Conservation (phyloP, 2,888 invertebrate species). For the Phymatocera aterrima region DNA sequence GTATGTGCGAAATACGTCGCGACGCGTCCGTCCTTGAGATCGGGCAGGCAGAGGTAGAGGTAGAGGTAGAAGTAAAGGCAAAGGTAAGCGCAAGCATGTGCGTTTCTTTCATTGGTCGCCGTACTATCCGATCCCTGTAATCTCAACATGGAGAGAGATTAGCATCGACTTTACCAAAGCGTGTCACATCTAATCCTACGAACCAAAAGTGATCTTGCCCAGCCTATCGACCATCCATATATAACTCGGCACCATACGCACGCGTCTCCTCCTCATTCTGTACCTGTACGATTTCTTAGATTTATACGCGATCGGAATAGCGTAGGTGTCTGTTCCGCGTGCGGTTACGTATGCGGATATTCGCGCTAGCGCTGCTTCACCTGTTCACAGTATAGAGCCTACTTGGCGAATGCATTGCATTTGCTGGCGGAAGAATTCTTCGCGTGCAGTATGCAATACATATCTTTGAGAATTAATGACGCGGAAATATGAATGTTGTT, state of each 20-base stretch:
- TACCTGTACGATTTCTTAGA: background rate
- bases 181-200: conserved; percentile 66
- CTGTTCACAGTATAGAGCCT: too few species aligned
- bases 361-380: too few species aligned
- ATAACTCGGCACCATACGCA: background rate
- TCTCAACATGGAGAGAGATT: conserved; percentile 72
- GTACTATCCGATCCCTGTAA: background rate
- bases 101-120: background rate
- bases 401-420: too few species aligned
- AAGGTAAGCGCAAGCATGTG: too few species aligned
- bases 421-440: too few species aligned
- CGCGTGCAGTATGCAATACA: too few species aligned
- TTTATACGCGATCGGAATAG: too few species aligned
- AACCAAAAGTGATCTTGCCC: conserved; percentile 29
- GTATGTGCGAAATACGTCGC: conserved; percentile 27
- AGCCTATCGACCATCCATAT: conserved; percentile 36
- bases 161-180: conserved; percentile 66
- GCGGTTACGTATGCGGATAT: too few species aligned
- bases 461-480: too few species aligned
- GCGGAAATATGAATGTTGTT: too few species aligned
- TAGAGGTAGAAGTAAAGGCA: too few species aligned
- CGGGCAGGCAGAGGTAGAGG: background rate
- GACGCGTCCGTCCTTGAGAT: conserved; percentile 38
- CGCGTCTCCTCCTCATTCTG: background rate
- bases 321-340: background rate